Conservation (phyloP, 2,113 vertebrate species). For the Hypocryptadius cinnamomeus region DNA sequence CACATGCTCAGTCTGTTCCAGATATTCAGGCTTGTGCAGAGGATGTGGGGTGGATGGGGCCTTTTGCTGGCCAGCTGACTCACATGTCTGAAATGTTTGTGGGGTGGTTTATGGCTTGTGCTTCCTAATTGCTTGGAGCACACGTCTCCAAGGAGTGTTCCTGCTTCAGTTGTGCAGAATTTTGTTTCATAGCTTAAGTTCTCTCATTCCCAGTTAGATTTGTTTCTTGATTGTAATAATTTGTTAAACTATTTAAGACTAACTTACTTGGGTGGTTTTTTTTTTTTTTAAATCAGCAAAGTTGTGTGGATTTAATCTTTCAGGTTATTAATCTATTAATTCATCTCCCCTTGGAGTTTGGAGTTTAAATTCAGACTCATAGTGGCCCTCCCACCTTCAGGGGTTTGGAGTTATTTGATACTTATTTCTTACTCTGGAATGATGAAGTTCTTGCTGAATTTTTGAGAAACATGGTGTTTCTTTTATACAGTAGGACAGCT, state of each 20-base stretch:
- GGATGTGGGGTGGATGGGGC: neutral
- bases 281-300: neutral
- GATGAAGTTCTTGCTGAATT: neutral
- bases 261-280: neutral
- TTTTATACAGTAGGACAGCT: neutral
- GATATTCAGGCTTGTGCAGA: neutral
- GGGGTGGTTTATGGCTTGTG: neutral
- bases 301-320: neutral
- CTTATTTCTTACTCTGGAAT: neutral
- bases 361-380: neutral
- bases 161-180: neutral
- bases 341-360: neutral
- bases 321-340: neutral
- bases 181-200: neutral
- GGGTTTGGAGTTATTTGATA: neutral
- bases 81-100: neutral
- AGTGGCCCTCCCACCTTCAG: neutral
- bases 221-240: neutral
- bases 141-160: neutral
- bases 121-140: neutral
- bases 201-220: neutral
- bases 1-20: neutral
- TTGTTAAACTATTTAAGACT: neutral
- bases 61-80: slow-evolving; percentile 2
- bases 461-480: neutral